Evolutionary conservation across 2,113 vertebrate species (phyloP), one percentile per base, ranked within the genome.

Genomic region (Miniopterus natalensis): DNA sequence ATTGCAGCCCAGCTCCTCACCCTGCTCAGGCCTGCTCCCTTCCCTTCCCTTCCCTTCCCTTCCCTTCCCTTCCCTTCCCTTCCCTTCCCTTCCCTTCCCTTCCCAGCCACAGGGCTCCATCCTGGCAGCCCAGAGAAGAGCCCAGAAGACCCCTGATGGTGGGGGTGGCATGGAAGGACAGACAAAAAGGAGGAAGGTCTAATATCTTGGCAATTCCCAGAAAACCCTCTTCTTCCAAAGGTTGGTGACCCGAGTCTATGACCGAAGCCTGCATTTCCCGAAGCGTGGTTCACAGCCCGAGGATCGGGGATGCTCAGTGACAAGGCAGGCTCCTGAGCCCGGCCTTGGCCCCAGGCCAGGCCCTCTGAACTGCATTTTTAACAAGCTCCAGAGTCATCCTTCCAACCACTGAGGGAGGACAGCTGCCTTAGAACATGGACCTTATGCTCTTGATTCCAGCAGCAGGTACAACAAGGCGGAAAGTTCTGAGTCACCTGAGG

Each of bases 281-380:
- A 61, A 36, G 23, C 2, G 0, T 42, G 36, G 27, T 4, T 47
- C n/a, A 20, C 18, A 77, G 80, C 47, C 55, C 0, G 0, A 49
- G 65, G 10, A 18, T 36, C 47, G 74, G n/a, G 25, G 36, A 6
- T 88, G 2, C 36, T 55, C 14, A 4, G 10, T 11, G 3, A 31
- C 4, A 9, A 0, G 68, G 51, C 66, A 55, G 70, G 49, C 42
- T 86, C 45, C 70, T 17, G 13, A 87, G 63, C 40, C 21, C 57
- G n/a, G 1, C 59, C 63, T 84, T 78, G 84, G 49, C 8, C 4
- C 31, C 49, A 51, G 49, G 9, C 18, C 75, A n/a, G 89, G 49
- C 75, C 5, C 23, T 2, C 23, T 15, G 79, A 59, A 13, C 51
- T 6, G 1, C 17, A 5, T 29, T 59, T 17, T 68, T 61, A 81